Percentiles rank a stretch among this genome's conserved stretches.
phyloP scores from a whole-genome alignment of 2,888 invertebrate genomes.

The Zootermopsis nevadensis region DNA sequence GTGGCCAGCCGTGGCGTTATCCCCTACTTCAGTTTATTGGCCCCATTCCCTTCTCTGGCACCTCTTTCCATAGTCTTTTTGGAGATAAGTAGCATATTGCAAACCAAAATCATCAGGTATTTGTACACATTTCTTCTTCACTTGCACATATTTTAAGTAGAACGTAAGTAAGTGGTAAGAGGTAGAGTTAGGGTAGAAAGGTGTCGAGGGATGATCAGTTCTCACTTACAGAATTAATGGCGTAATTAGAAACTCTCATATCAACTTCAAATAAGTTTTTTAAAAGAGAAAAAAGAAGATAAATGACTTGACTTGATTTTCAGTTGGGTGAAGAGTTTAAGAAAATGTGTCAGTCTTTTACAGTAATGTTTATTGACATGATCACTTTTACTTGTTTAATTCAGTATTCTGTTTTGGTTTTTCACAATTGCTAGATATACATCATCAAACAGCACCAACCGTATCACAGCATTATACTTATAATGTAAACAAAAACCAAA shows the following conservation, averaged over 20 bases:
- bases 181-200: not conserved
- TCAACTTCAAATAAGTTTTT: not conserved
- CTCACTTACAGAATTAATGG: not conserved
- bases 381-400: no score
- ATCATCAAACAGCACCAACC: no score
- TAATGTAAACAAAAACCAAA: no score
- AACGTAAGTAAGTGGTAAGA: not conserved
- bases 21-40: conserved; percentile 30
- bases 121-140: conserved; percentile 13
- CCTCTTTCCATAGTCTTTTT: conserved; percentile 29
- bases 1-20: conserved; percentile 30
- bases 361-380: no score
- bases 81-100: conserved; percentile 14
- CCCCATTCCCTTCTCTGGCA: conserved; percentile 34
- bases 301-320: conserved; percentile 9
- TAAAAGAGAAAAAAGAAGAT: no score
- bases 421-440: no score
- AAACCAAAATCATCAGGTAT: conserved; percentile 4
- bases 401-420: no score
- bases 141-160: conserved; percentile 23
- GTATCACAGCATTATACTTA: no score
- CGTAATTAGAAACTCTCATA: not conserved
- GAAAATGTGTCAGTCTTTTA: no score
- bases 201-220: not conserved
- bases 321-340: not conserved